Evolutionary conservation across 1,140 invertebrate genomes (phyloP).

Genomic region (Akabosia matsudoensis): DNA sequence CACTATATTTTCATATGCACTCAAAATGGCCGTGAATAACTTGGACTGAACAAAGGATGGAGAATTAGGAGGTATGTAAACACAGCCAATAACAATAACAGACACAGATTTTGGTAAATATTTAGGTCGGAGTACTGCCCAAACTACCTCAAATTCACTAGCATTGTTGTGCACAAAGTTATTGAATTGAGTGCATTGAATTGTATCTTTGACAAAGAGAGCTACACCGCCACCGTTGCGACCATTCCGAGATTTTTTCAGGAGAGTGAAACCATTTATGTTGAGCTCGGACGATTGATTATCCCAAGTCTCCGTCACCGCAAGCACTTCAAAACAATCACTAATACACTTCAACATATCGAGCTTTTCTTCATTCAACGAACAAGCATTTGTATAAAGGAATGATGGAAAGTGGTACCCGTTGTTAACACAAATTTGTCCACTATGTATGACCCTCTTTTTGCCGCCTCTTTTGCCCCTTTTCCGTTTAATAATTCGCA

Average conservation of each 20-base stretch:
- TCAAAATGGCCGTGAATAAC: background rate
- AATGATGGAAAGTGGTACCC: background rate
- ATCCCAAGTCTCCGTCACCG: background rate
- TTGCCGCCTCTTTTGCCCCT: background rate
- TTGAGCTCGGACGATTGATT: background rate
- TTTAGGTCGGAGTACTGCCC: background rate
- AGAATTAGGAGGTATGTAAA: background rate
- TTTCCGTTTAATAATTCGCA: constrained; percentile 8
- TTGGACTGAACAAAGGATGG: background rate
- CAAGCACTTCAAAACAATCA: background rate
- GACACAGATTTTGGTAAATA: background rate
- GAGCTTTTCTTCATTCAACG: background rate
- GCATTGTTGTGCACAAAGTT: background rate
- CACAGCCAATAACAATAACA: background rate
- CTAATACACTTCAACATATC: background rate
- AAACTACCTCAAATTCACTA: background rate
- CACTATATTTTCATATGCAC: background rate
- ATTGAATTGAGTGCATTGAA: background rate
- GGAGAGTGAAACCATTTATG: background rate
- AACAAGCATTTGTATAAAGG: constrained; percentile 14
- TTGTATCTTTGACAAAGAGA: background rate
- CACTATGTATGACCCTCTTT: background rate
- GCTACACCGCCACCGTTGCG: background rate
- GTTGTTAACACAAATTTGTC: background rate
- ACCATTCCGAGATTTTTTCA: background rate